Base-by-base conservation (phyloP, 2,113 vertebrate species). In the Gambusia holbrooki region DNA sequence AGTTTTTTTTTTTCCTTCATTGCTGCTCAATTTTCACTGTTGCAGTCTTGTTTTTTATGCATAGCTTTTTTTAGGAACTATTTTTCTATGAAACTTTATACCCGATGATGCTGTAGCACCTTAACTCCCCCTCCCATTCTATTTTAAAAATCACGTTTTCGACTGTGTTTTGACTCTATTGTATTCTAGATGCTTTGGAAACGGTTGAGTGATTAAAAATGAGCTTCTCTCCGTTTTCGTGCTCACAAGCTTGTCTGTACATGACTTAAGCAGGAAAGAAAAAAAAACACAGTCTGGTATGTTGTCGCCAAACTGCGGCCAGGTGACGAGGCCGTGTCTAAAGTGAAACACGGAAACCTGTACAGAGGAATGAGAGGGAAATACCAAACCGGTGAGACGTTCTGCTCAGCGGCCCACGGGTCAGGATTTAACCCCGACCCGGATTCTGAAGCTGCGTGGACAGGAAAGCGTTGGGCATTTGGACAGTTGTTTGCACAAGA, bases 401-500 rank as follows among this genome's bases (percentile, higher is more conserved):
- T 64, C 58, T 60, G 68, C 33, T 28, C 45, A 17, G 17, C 14
- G 5, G 45, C 17, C 14, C 45, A 48, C 0, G 5, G 15, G 63
- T 68, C 3, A 37, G 27, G 61, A 70, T 70, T 66, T n/a, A 71
- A 45, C 63, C 7, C 14, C 32, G 32, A 42, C 58, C 10, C 7
- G 37, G 40, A 71, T 19, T 27, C 48, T 58, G 42, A 73, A 28
- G 64, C 33, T 79, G 0, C n/a, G 30, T 71, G 42, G 0, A 32
- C 33, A 68, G 68, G 64, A 76, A 72, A 72, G 58, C 45, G 7
- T 1, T 25, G 1, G 14, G 5, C 48, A 51, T 48, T 40, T 27
- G 7, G 64, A 32, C 51, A n/a, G 13, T n/a, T 62, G 40, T 66
- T 48, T 51, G 62, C 51, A 64, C 45, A 51, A 71, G 66, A 37